These are phyloP conservation scores for Adela reaumurella DNA, from an alignment of 2,888 invertebrate genomes.

Conservation along the genomic window DNA sequence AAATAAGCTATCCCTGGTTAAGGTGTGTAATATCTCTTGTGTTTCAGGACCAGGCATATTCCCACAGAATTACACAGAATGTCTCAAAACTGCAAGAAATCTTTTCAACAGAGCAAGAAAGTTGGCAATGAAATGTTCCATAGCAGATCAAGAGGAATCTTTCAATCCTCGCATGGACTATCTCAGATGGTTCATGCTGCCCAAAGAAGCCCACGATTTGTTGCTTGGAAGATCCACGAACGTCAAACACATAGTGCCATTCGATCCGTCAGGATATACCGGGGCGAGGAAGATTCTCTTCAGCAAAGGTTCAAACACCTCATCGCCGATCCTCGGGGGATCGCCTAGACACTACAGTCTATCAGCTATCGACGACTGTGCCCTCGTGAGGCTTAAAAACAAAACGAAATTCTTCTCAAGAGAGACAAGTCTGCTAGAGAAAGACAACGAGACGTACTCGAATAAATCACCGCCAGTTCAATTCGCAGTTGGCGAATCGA, in stretches of 20 bases:
- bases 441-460: conserved; percentile 26
- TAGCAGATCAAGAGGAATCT: conserved; percentile 69
- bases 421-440: conserved; percentile 43
- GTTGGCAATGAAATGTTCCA: conserved; percentile 69
- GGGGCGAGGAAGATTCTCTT: conserved; percentile 48
- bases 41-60: conserved; percentile 62
- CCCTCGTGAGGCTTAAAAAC: conserved; percentile 42
- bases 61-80: conserved; percentile 72
- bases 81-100: conserved; percentile 74
- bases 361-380: conserved; percentile 61
- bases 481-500: conserved; percentile 67
- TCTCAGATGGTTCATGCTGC: conserved; percentile 85
- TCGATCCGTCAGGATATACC: conserved; percentile 62
- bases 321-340: conserved; percentile 48
- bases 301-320: conserved; percentile 32
- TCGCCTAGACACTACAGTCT: conserved; percentile 68
- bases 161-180: conserved; percentile 68
- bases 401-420: conserved; percentile 41
- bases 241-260: conserved; percentile 73
- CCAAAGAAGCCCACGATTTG: conserved; percentile 79
- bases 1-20: too few species aligned
- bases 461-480: conserved; percentile 47
- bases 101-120: conserved; percentile 74
- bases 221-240: conserved; percentile 70
- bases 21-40: too few species aligned